phyloP scores from a whole-genome alignment of 2,113 vertebrate genomes.

The Boleophthalmus pectinirostris region DNA sequence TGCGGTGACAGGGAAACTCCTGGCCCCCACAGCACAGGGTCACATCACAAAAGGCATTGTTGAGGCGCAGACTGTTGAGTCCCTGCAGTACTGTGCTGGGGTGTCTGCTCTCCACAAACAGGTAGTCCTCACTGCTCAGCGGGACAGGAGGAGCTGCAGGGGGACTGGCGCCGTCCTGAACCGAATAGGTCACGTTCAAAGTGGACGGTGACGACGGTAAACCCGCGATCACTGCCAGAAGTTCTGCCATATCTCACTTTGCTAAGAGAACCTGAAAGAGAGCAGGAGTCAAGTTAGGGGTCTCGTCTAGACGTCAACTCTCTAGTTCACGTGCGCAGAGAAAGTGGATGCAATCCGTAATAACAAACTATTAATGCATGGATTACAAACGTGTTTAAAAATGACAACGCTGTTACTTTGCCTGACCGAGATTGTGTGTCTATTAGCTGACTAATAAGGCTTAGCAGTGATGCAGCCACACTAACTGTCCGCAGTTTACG shows the following conservation, averaged over 20 bases:
- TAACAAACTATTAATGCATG: neutral
- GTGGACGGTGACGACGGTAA: constrained; percentile 34
- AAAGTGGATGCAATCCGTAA: neutral
- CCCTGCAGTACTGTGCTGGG: constrained; percentile 79
- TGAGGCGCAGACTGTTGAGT: constrained; percentile 78
- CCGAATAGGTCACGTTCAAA: constrained; percentile 35
- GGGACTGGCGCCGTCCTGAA: constrained; percentile 43
- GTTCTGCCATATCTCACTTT: constrained; percentile 71
- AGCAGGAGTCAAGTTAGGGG: neutral
- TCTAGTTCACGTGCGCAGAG: no score
- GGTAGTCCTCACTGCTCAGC: constrained; percentile 73
- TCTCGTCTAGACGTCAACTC: neutral
- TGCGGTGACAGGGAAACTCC: constrained; percentile 83
- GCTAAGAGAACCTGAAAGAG: constrained; percentile 21
- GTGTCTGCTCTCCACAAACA: constrained; percentile 77
- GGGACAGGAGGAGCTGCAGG: constrained; percentile 16
- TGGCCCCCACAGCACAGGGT: constrained; percentile 82
- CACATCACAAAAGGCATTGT: constrained; percentile 83
- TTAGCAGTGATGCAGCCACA: constrained; percentile 36
- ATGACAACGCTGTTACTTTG: neutral
- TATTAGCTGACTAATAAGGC: constrained; percentile 55
- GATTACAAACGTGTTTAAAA: neutral
- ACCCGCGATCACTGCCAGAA: constrained; percentile 52
- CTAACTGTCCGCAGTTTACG: neutral
- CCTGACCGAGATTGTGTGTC: constrained; percentile 24